Evolutionary conservation across 2,113 vertebrate species (phyloP).

Genomic region (Pyxicephalus adspersus): DNA sequence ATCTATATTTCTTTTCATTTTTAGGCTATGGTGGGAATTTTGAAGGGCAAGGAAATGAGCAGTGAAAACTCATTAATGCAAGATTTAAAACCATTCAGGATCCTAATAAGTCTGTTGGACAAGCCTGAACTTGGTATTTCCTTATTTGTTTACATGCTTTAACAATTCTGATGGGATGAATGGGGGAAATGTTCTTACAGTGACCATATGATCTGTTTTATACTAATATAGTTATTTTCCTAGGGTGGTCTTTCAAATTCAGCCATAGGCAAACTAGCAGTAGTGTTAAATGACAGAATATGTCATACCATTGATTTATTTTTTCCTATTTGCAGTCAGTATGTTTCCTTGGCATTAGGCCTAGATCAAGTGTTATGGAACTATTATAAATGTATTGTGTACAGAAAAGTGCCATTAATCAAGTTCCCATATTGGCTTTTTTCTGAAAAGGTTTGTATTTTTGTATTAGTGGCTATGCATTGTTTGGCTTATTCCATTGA

Average conservation of each 20-base stretch:
- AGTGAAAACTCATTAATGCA: constrained; percentile 93
- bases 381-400: background rate
- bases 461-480: background rate
- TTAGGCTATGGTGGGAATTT: constrained; percentile 96
- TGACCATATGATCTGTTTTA: too few relatives aligned
- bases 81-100: constrained; percentile 96
- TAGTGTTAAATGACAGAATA: too few relatives aligned
- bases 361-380: too few relatives aligned
- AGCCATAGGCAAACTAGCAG: too few relatives aligned
- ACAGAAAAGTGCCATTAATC: background rate
- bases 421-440: background rate
- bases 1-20: constrained; percentile 57
- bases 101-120: constrained; percentile 97
- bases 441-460: background rate
- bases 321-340: too few relatives aligned
- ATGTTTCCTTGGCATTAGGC: too few relatives aligned
- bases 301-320: too few relatives aligned
- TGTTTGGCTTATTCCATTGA: background rate
- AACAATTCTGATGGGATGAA: background rate
- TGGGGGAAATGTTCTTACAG: too few relatives aligned
- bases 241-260: too few relatives aligned
- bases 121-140: constrained; percentile 94
- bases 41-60: constrained; percentile 91
- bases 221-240: too few relatives aligned
- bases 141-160: background rate